Evolutionary conservation across 2,888 invertebrate species (phyloP).

Genomic region (Agriopis marginaria): DNA sequence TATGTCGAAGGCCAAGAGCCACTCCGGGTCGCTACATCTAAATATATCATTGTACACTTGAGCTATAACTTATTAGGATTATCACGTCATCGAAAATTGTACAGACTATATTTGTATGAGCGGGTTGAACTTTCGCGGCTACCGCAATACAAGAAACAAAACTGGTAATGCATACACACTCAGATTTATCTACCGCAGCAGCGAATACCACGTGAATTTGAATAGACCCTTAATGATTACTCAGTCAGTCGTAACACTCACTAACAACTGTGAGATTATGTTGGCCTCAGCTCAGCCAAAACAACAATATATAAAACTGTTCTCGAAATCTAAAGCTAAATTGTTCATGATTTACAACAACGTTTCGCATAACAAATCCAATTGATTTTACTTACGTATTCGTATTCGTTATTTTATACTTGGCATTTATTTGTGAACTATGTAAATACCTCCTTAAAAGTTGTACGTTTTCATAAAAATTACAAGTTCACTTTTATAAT

Average conservation of each 20-base stretch:
- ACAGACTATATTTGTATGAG: background rate
- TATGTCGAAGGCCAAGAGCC: no score
- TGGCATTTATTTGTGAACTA: constrained; percentile 10
- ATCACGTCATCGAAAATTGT: background rate
- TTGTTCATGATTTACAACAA: constrained; percentile 53
- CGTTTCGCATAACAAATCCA: constrained; percentile 36
- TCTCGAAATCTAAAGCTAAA: constrained; percentile 38
- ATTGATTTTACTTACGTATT: constrained; percentile 34
- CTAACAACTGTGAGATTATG: constrained; percentile 1
- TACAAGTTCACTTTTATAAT: no score
- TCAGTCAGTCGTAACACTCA: constrained; percentile 6
- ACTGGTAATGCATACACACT: background rate
- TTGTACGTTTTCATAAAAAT: no score
- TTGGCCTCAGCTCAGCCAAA: constrained; percentile 4
- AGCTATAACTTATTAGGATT: background rate
- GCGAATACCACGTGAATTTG: background rate
- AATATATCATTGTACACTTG: background rate
- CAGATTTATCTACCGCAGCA: background rate
- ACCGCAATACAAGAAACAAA: background rate
- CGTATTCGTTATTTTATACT: constrained; percentile 16
- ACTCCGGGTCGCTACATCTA: no score
- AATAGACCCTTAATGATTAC: constrained; percentile 9
- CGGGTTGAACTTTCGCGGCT: background rate
- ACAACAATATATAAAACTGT: constrained; percentile 14
- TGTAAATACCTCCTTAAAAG: background rate